Percentiles rank a stretch among this genome's conserved stretches.
phyloP scores from a whole-genome alignment of 2,888 invertebrate species.

The Leptinotarsa rubiginosa region DNA sequence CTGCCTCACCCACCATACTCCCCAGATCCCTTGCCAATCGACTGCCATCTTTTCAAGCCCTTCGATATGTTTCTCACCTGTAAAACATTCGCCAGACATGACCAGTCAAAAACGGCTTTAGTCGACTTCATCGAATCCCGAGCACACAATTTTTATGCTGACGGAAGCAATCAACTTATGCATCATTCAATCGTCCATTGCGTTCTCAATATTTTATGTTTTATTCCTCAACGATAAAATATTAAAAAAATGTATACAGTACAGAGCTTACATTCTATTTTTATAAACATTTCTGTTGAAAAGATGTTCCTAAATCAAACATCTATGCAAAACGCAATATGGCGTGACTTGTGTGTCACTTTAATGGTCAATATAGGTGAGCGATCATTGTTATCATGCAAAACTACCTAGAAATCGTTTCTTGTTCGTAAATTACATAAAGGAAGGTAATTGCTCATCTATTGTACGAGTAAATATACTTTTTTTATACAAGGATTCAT shows the following conservation, averaged over 20 bases:
- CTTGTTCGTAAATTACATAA: constrained; percentile 9
- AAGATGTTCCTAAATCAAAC: constrained; percentile 17
- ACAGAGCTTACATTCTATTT: neutral
- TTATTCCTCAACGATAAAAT: neutral
- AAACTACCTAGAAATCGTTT: constrained; percentile 5
- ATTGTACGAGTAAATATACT: constrained; percentile 23
- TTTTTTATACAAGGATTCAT: constrained; percentile 1
- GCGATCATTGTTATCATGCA: neutral
- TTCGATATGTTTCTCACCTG: no score
- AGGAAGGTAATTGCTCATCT: constrained; percentile 7
- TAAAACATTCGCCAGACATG: no score
- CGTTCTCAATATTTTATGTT: no score
- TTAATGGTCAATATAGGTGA: constrained; percentile 3
- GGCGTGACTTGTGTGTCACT: constrained; percentile 19
- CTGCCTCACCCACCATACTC: no score
- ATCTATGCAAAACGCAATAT: constrained; percentile 7
- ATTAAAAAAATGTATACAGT: neutral
- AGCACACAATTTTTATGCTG: no score
- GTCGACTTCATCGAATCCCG: no score
- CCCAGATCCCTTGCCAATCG: no score
- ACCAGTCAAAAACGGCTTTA: no score
- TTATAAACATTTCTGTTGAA: neutral
- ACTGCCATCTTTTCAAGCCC: no score
- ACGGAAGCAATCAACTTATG: no score
- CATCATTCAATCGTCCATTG: no score